Evolutionary conservation across 2,888 invertebrate genomes (phyloP).

Genomic region (Campaea margaritaria): DNA sequence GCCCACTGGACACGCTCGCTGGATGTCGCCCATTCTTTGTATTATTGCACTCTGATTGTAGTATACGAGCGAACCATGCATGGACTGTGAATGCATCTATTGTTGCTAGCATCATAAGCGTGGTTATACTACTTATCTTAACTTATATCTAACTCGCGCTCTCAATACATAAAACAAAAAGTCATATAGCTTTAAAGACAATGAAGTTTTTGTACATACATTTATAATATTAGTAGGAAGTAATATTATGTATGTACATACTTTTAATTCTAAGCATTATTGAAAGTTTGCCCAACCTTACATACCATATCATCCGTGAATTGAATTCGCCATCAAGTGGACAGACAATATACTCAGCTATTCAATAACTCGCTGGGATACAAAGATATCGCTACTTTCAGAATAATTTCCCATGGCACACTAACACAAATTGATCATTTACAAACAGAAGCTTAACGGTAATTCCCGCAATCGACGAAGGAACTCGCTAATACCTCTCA

Average conservation of each 20-base stretch:
- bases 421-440: slow-evolving; percentile 56
- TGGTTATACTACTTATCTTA: no score
- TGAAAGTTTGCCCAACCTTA: slow-evolving; percentile 41
- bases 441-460: slow-evolving; percentile 48
- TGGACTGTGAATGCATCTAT: slow-evolving; percentile 11
- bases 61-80: slow-evolving; percentile 44
- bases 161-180: no score
- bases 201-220: no score
- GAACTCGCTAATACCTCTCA: slow-evolving; percentile 61
- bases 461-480: slow-evolving; percentile 61
- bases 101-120: slow-evolving; percentile 4
- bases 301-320: slow-evolving; percentile 38
- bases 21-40: slow-evolving; percentile 63
- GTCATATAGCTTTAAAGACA: no score
- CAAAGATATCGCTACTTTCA: slow-evolving; percentile 29
- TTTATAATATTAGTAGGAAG: no score
- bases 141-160: no score
- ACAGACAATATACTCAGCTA: slow-evolving; percentile 26
- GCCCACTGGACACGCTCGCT: slow-evolving; percentile 71
- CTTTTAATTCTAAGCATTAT: slow-evolving; percentile 47
- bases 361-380: slow-evolving; percentile 8
- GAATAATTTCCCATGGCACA: slow-evolving; percentile 58
- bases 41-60: slow-evolving; percentile 59
- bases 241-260: slow-evolving; percentile 41
- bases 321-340: slow-evolving; percentile 29